Evolutionary conservation across 2,888 invertebrate species (phyloP).

Genomic region (Nudaria mundana): DNA sequence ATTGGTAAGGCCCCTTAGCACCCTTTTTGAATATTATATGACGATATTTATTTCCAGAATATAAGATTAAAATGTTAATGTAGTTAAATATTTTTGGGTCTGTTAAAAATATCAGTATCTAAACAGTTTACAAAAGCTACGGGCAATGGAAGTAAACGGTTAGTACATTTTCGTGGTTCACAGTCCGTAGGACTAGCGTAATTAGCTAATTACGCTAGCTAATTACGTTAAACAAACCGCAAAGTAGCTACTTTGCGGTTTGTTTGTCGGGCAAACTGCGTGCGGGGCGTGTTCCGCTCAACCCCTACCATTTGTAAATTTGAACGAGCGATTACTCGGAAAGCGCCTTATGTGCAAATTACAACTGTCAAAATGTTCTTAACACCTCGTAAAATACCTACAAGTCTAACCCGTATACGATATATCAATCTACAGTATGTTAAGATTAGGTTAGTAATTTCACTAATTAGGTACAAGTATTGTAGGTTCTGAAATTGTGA

Average conservation of each 20-base stretch:
- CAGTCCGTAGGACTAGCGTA: slow-evolving; percentile 38
- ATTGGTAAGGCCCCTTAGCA: too few species aligned
- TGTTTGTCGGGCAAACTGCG: slow-evolving; percentile 45
- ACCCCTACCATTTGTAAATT: slow-evolving; percentile 71
- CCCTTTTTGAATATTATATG: too few species aligned
- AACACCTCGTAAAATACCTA: slow-evolving; percentile 54
- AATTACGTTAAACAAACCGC: slow-evolving; percentile 53
- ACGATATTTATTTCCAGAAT: too few species aligned
- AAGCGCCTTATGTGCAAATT: slow-evolving; percentile 49
- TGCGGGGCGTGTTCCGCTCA: slow-evolving; percentile 17
- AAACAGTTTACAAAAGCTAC: not conserved
- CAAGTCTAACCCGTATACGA: too few species aligned
- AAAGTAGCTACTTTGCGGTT: slow-evolving; percentile 51
- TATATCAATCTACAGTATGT: too few species aligned
- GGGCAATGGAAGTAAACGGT: slow-evolving; percentile 22
- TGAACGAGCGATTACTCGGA: slow-evolving; percentile 54
- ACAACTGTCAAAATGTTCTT: slow-evolving; percentile 49
- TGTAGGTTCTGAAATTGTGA: too few species aligned
- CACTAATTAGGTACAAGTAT: too few species aligned
- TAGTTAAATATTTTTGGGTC: too few species aligned
- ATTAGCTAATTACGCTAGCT: too few species aligned
- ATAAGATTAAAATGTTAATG: too few species aligned
- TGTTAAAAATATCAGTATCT: too few species aligned
- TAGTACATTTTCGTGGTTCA: slow-evolving; percentile 44
- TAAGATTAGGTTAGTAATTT: too few species aligned